These are phyloP conservation scores for Cherax destructor DNA, from an alignment of 1,140 invertebrate genomes.

Conservation along the genomic window DNA sequence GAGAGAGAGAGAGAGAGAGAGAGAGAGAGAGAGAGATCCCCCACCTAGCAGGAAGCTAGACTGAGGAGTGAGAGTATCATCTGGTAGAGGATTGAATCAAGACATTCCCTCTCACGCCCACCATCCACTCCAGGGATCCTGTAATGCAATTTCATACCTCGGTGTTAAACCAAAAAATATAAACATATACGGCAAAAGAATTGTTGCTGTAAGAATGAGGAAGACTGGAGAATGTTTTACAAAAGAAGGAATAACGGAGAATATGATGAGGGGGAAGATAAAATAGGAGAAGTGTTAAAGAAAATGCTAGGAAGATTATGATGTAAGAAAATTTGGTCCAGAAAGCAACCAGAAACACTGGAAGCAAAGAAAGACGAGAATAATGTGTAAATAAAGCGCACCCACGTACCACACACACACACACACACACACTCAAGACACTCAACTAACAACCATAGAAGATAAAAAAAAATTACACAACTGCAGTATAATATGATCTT, in stretches of 20 bases:
- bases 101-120: too few relatives aligned
- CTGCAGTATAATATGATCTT: too few relatives aligned
- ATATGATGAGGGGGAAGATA: not conserved
- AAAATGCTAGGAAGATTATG: not conserved
- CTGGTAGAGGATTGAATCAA: not conserved
- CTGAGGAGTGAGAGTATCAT: not conserved
- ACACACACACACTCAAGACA: too few relatives aligned
- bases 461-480: too few relatives aligned
- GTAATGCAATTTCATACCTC: too few relatives aligned
- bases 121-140: too few relatives aligned
- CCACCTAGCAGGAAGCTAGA: too few relatives aligned
- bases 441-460: too few relatives aligned
- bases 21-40: not conserved
- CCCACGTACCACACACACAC: too few relatives aligned
- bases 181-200: too few relatives aligned
- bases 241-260: not conserved
- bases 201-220: not conserved
- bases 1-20: constrained; percentile 3
- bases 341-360: not conserved
- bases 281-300: not conserved
- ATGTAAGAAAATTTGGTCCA: not conserved
- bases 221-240: not conserved
- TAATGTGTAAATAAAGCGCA: too few relatives aligned
- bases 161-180: too few relatives aligned
- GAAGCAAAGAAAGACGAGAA: not conserved